Percentiles rank a stretch among this genome's conserved stretches.
These are phyloP conservation scores for Shargacucullia verbasci DNA, from an alignment of 2,888 invertebrate genomes.

Conservation along the genomic window DNA sequence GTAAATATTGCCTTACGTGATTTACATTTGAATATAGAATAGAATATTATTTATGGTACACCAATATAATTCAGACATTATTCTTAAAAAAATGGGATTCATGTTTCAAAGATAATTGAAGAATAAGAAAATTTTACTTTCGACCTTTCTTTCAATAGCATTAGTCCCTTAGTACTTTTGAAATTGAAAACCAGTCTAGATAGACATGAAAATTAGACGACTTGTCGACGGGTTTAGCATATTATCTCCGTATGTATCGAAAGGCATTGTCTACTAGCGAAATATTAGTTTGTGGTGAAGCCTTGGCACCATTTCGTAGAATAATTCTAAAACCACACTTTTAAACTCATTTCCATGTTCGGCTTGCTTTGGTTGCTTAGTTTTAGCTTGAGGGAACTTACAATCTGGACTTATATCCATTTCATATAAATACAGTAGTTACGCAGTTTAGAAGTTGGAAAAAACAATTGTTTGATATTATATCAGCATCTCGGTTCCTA, in stretches of 20 bases:
- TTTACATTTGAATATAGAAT: conserved; percentile 25
- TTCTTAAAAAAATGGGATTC: neutral
- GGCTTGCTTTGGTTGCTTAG: conserved; percentile 18
- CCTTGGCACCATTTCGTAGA: conserved; percentile 42
- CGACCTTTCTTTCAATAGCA: conserved; percentile 5
- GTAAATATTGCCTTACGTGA: conserved; percentile 10
- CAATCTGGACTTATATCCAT: conserved; percentile 1
- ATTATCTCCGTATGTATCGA: conserved; percentile 50
- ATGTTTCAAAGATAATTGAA: conserved; percentile 16
- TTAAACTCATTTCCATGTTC: conserved; percentile 39
- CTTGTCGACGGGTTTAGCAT: conserved; percentile 48
- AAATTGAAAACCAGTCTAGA: conserved; percentile 46
- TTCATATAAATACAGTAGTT: no score
- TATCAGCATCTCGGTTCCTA: no score
- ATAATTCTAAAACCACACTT: conserved; percentile 32
- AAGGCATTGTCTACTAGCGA: conserved; percentile 45
- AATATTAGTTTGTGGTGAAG: conserved; percentile 37
- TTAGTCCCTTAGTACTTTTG: conserved; percentile 1
- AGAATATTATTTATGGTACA: neutral
- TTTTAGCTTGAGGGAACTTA: conserved; percentile 16
- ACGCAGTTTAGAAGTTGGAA: no score
- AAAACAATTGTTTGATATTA: no score
- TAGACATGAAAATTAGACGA: conserved; percentile 54
- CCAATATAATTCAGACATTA: neutral
- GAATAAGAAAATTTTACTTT: neutral